Conservation (phyloP, 2,888 invertebrate species). For the Bedellia somnulentella region DNA sequence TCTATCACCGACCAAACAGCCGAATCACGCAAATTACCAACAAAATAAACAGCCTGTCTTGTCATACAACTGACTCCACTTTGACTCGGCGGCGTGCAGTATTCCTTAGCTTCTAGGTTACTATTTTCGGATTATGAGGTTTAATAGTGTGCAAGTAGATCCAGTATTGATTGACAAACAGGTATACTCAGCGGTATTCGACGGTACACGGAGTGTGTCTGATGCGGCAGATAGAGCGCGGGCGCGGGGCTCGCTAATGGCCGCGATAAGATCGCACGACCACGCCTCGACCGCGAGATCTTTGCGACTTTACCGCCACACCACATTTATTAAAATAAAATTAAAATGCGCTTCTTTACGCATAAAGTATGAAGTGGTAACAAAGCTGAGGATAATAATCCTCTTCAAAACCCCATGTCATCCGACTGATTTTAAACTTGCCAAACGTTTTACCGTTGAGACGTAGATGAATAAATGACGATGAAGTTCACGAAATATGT, state of each 20-base stretch:
- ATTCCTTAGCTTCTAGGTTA: slow-evolving; percentile 17
- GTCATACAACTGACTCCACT: slow-evolving; percentile 21
- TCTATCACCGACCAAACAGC: slow-evolving; percentile 38
- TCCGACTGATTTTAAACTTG: no score
- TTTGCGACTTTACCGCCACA: neutral
- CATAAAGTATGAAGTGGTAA: no score
- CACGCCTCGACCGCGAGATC: slow-evolving; percentile 31
- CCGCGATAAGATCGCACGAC: slow-evolving; percentile 47
- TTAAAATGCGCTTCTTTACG: no score
- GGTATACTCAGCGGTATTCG: no score
- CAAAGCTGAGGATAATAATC: slow-evolving; percentile 16
- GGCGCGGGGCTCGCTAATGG: slow-evolving; percentile 52
- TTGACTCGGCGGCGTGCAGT: slow-evolving; percentile 24
- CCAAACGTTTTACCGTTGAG: no score
- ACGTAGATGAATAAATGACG: no score
- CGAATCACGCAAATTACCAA: slow-evolving; percentile 46
- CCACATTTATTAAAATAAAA: no score
- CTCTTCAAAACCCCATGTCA: no score
- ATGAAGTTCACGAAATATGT: no score
- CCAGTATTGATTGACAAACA: neutral
- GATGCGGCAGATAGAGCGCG: slow-evolving; percentile 29
- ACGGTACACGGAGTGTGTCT: neutral
- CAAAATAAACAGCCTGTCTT: slow-evolving; percentile 26
- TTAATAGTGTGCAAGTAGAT: neutral
- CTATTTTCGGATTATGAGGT: neutral